These are phyloP conservation scores for Linnaemya tessellans DNA, from an alignment of 2,888 invertebrate species.

Conservation along the genomic window DNA sequence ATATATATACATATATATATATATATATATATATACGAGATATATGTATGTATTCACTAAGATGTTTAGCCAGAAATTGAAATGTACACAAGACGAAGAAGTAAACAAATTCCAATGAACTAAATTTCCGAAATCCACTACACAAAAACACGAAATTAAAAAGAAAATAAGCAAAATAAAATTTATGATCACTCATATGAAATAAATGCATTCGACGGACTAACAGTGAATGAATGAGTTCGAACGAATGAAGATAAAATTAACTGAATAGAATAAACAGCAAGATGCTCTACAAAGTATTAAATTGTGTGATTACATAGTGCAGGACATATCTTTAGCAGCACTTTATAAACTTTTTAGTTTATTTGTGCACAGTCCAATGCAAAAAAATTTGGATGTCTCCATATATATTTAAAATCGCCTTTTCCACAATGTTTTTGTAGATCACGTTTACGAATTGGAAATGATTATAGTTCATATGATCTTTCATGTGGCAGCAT, in stretches of 20 bases:
- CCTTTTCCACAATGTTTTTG: too few species aligned
- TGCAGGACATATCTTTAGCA: neutral
- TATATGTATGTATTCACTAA: neutral
- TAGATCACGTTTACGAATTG: too few species aligned
- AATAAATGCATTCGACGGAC: constrained; percentile 62
- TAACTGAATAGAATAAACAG: constrained; percentile 14
- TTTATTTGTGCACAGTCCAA: too few species aligned
- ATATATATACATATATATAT: too few species aligned
- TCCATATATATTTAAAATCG: too few species aligned
- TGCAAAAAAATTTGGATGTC: too few species aligned
- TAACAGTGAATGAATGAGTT: constrained; percentile 61
- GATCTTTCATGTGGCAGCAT: too few species aligned
- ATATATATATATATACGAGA: too few species aligned
- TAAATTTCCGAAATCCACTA: constrained; percentile 48
- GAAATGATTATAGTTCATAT: too few species aligned
- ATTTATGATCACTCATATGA: constrained; percentile 59
- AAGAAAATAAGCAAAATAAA: constrained; percentile 39
- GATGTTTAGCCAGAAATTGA: constrained; percentile 68
- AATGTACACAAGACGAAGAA: constrained; percentile 30
- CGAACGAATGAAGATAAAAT: neutral
- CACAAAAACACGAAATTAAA: constrained; percentile 11
- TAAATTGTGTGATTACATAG: constrained; percentile 16
- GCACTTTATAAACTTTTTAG: too few species aligned
- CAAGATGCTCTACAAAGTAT: constrained; percentile 34
- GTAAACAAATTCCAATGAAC: constrained; percentile 25